phyloP scores from a whole-genome alignment of 1,140 invertebrate genomes.

The Subanguina moxae region DNA sequence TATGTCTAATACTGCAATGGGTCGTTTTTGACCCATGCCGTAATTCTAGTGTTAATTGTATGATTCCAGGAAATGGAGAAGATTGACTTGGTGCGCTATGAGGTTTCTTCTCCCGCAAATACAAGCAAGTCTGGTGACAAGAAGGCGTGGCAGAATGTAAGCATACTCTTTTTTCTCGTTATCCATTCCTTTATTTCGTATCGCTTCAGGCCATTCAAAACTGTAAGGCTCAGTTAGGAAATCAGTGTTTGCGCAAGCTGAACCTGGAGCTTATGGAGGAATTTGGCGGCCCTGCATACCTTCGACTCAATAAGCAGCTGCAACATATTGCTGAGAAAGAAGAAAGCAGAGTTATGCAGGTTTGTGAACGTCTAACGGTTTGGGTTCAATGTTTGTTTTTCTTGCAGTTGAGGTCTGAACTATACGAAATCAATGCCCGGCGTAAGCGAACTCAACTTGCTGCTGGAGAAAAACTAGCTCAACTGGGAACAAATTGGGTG shows the following conservation, averaged over 20 bases:
- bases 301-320: slow-evolving; percentile 24
- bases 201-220: slow-evolving; percentile 39
- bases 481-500: slow-evolving; percentile 34
- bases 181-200: neutral
- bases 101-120: slow-evolving; percentile 44
- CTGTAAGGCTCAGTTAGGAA: slow-evolving; percentile 36
- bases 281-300: slow-evolving; percentile 30
- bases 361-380: neutral
- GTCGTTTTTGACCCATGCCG: no score
- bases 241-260: slow-evolving; percentile 34
- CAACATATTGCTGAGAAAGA: neutral
- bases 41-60: slow-evolving; percentile 19
- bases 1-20: no score
- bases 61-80: slow-evolving; percentile 43
- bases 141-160: slow-evolving; percentile 34
- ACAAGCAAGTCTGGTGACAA: slow-evolving; percentile 35
- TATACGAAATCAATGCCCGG: slow-evolving; percentile 46
- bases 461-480: slow-evolving; percentile 34
- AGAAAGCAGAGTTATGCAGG: neutral
- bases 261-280: slow-evolving; percentile 40
- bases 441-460: slow-evolving; percentile 39
- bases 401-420: slow-evolving; percentile 38
- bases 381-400: no score
- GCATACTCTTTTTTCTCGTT: neutral
- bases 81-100: slow-evolving; percentile 41